These are phyloP conservation scores for Lasioglossum vierecki DNA, from an alignment of 2,888 invertebrate genomes.

Conservation along the genomic window DNA sequence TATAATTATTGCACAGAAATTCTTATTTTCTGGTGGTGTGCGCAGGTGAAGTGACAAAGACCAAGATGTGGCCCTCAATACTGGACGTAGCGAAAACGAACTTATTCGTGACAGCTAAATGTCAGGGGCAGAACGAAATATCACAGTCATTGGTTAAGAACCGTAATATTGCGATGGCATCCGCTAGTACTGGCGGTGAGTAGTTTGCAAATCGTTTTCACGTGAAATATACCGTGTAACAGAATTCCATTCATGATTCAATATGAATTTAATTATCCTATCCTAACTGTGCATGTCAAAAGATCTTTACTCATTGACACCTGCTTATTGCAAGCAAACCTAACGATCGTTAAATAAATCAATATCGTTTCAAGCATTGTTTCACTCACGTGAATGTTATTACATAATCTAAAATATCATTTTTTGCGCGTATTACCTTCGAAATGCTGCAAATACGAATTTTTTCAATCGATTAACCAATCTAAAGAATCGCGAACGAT, in stretches of 20 bases:
- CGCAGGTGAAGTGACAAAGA: slow-evolving; percentile 61
- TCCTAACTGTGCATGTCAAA: neutral
- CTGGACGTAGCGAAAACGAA: slow-evolving; percentile 83
- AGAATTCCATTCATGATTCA: neutral
- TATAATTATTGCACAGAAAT: slow-evolving; percentile 42
- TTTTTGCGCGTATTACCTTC: neutral
- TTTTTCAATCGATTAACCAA: neutral
- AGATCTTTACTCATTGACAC: neutral
- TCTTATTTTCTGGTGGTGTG: slow-evolving; percentile 39
- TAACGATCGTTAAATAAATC: neutral
- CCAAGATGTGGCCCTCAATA: slow-evolving; percentile 83
- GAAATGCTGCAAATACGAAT: neutral
- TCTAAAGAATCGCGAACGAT: neutral
- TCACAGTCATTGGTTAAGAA: slow-evolving; percentile 79
- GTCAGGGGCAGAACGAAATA: slow-evolving; percentile 78
- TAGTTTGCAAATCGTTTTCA: slow-evolving; percentile 30
- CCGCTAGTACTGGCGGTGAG: slow-evolving; percentile 81
- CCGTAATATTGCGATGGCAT: slow-evolving; percentile 82
- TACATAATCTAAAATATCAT: slow-evolving; percentile 58
- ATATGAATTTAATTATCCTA: neutral
- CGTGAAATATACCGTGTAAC: neutral
- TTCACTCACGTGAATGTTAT: slow-evolving; percentile 5
- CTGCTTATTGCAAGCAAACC: neutral
- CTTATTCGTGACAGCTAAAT: slow-evolving; percentile 81
- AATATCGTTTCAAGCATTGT: neutral